Conservation (phyloP, 2,888 invertebrate genomes). For the Schizotus pectinicornis region DNA sequence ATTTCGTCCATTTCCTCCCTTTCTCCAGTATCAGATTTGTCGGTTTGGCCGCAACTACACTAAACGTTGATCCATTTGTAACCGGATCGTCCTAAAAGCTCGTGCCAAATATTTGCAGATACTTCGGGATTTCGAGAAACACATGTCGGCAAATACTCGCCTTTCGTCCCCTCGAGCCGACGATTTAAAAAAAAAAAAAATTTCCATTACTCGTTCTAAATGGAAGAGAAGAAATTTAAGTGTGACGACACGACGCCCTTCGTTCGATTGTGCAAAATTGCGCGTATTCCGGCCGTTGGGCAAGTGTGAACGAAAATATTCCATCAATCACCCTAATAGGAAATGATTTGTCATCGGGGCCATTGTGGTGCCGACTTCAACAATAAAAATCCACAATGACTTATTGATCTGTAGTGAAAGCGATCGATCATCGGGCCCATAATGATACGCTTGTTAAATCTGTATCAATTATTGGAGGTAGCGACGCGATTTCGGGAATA, state of each 20-base stretch:
- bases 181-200: constrained; percentile 5
- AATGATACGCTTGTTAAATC: constrained; percentile 54
- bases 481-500: constrained; percentile 9
- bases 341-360: constrained; percentile 50
- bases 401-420: constrained; percentile 18
- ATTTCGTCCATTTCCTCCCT: constrained; percentile 18
- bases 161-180: constrained; percentile 7
- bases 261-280: constrained; percentile 18
- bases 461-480: constrained; percentile 46
- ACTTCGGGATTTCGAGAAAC: constrained; percentile 46
- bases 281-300: constrained; percentile 19
- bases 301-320: constrained; percentile 27
- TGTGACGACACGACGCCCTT: constrained; percentile 2
- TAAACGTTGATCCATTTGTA: constrained; percentile 47
- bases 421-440: constrained; percentile 47
- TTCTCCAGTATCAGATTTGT: constrained; percentile 14
- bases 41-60: neutral
- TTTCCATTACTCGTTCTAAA: too few relatives aligned
- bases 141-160: constrained; percentile 45
- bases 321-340: constrained; percentile 48
- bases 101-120: constrained; percentile 53
- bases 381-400: constrained; percentile 39
- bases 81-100: constrained; percentile 47
- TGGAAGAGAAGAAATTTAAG: too few relatives aligned
- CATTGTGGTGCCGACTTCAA: constrained; percentile 41